These are phyloP conservation scores for human DNA, from an alignment of 2,113 vertebrate genomes.

Conservation along the genomic window DNA sequence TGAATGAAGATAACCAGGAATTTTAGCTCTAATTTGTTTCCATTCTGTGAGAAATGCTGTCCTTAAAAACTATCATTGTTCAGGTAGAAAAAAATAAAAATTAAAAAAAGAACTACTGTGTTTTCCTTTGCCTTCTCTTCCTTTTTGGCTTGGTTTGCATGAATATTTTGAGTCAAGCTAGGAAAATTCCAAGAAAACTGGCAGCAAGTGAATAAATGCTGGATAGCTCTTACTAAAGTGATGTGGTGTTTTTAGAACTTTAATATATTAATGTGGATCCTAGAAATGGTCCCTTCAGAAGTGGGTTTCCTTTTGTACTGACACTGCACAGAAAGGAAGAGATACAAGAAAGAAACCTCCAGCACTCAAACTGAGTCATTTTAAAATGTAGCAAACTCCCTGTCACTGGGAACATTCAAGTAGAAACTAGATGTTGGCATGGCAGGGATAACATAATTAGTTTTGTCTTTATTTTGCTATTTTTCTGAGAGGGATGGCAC, in stretches of 20 bases:
- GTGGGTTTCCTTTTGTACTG: neutral
- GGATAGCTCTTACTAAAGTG: neutral
- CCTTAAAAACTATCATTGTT: neutral
- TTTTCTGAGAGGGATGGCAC: neutral
- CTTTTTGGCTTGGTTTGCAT: constrained; percentile 27
- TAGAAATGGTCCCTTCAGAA: neutral
- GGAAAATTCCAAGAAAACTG: neutral
- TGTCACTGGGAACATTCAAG: neutral
- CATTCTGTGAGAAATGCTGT: neutral
- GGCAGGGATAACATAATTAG: neutral
- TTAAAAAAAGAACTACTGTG: neutral
- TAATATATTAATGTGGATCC: neutral
- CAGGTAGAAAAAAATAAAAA: neutral
- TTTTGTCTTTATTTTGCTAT: neutral
- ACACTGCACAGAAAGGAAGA: neutral
- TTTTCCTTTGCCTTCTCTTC: constrained; percentile 25
- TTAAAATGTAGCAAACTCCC: neutral
- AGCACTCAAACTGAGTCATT: neutral
- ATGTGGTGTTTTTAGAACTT: neutral
- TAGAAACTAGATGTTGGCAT: neutral
- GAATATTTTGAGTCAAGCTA: constrained; percentile 38
- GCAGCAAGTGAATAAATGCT: neutral
- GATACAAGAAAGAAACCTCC: neutral
- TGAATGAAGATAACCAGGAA: neutral
- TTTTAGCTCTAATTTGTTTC: neutral